Conservation (phyloP, 2,797 vertebrate genomes). For the Mionectes olivaceus region DNA sequence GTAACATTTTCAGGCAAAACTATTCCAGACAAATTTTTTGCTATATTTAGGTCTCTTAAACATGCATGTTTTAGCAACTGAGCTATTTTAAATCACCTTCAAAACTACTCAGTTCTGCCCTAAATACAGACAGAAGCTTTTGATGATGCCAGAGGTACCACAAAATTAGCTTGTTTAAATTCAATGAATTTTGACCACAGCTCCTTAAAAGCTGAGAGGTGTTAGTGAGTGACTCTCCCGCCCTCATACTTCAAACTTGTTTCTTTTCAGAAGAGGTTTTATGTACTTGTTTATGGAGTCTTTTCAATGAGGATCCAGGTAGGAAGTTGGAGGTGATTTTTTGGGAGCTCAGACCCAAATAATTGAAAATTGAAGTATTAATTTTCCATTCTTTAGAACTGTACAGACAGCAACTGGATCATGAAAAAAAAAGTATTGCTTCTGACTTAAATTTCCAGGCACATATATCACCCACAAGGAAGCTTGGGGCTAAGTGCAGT, state of each 20-base stretch:
- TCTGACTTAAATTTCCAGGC: constrained; percentile 39
- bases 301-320: neutral
- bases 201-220: neutral
- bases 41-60: neutral
- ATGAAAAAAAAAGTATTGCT: neutral
- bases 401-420: neutral
- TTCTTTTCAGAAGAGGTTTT: neutral
- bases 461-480: neutral
- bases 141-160: neutral
- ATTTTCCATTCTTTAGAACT: neutral
- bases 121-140: neutral
- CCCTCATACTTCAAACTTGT: neutral
- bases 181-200: neutral
- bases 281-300: neutral
- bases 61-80: neutral
- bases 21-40: neutral
- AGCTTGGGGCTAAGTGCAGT: neutral
- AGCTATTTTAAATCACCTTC: constrained; percentile 1
- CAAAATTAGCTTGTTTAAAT: neutral
- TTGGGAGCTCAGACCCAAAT: neutral
- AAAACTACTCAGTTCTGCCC: neutral
- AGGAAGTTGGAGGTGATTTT: neutral
- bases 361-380: constrained; percentile 6
- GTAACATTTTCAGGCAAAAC: neutral
- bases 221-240: neutral